These are phyloP conservation scores for Priapulus caudatus DNA, from an alignment of 2,888 invertebrate genomes.

Conservation along the genomic window DNA sequence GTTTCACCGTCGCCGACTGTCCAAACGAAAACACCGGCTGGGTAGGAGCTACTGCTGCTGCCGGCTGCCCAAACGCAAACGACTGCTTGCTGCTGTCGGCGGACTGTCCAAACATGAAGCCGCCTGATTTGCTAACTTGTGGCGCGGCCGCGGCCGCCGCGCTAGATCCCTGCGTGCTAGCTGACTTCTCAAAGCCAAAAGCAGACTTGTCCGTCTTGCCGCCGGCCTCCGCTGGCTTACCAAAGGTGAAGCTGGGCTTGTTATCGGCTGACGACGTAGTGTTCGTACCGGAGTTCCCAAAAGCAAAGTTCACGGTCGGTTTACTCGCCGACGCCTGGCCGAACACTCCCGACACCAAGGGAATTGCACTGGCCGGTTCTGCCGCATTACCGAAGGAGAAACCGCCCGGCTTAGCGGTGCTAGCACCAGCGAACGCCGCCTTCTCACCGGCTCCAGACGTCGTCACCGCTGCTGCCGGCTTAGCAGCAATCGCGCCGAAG, in stretches of 20 bases:
- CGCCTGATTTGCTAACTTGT: too few relatives aligned
- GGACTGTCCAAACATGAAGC: neutral
- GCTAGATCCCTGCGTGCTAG: neutral
- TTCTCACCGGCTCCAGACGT: too few relatives aligned
- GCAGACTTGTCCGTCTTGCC: neutral
- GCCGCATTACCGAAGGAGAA: too few relatives aligned
- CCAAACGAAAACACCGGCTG: neutral
- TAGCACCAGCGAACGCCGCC: too few relatives aligned
- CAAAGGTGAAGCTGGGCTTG: neutral
- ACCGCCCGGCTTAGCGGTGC: too few relatives aligned
- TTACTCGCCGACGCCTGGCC: neutral
- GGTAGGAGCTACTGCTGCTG: neutral
- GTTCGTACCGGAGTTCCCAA: neutral
- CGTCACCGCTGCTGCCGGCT: too few relatives aligned
- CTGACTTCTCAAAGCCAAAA: neutral
- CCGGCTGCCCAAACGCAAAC: neutral
- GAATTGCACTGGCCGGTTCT: too few relatives aligned
- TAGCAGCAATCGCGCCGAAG: too few relatives aligned
- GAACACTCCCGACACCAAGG: too few relatives aligned
- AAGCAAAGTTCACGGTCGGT: too few relatives aligned
- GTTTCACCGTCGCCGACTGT: too few relatives aligned
- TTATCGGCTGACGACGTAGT: neutral
- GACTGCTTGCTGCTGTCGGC: neutral
- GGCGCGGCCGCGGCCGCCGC: neutral
- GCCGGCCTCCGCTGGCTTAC: neutral